Evolutionary conservation across 2,888 invertebrate species (phyloP), one percentile per base, ranked within the genome.

Genomic region (Netelia fuscicornis): DNA sequence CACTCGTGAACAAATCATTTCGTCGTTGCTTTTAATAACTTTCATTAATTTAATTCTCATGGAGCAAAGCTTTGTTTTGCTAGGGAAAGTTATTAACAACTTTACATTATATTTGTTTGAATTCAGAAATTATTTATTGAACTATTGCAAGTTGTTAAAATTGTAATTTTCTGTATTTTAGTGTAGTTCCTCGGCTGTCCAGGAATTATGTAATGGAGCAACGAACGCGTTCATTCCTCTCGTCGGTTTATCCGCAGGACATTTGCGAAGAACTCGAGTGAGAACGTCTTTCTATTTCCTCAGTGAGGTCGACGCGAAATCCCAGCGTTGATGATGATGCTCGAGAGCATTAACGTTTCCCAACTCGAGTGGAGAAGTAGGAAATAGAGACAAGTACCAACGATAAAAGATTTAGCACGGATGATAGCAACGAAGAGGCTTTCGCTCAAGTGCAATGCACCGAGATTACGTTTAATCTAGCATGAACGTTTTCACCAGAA

Each of bases 401-500:
- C 37, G 76, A 68, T 52, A 72, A 62, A 79, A 58, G 65, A 74
- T 20, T 65, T 58, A 79, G 83, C 71, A 6, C 30, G n/a, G 80
- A 67, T 23, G 84, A 64, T 2, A 56, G 56, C 20, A 56, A 20
- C 52, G 37, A 20, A 2, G 60, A 42, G 78, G 23, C 60, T 30
- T 20, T 48, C 83, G 86, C 83, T 79, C 83, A 84, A 89, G 90
- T 87, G 90, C 90, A 90, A 86, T 87, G 90, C 89, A 88, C 90
- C 87, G 88, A 90, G 89, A 90, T 90, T 90, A 90, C 88, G 90
- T 89, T 90, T 90, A 91, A 90, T 90, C 90, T 90, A 52, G 30
- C 68, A 60, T 17, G 70, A 30, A 20, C 37, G 37, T 37, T 37
- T 37, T 37, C 37, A 6, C 37, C 37, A 37, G 6, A 6, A 37